Evolutionary conservation across 2,888 invertebrate genomes (phyloP), one percentile per base, ranked within the genome.

Genomic region (Hydrotaea cyrtoneurina): DNA sequence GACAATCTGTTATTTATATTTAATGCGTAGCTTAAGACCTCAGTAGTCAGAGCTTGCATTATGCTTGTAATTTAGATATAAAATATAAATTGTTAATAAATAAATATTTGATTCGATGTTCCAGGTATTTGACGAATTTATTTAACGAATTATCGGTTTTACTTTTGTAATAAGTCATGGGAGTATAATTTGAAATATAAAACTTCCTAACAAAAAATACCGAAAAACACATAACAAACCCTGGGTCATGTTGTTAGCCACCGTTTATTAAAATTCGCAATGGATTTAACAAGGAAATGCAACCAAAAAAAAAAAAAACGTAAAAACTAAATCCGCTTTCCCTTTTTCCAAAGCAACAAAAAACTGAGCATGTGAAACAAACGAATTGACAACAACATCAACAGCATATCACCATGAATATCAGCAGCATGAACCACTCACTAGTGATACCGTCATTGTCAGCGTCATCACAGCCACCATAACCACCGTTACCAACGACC

Each of bases 401-500:
- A 21, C 46, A 23, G 46, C 21, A 69, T 19, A 69, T 69, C 69
- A 69, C 21, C 23, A 21, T 5, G 69, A 69, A 43, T 69, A 46
- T 3, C 19, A 66, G 15, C 10, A 69, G 39, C 46, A 39, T 66
- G 17, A 39, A 21, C 11, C 17, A 39, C 43, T 15, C 23, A 39
- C 43, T n/a, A 26, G 15, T 69, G 46, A 46, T 46, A 39, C 13
- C 39, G 69, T 46, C 69, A 69, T 69, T 66, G 66, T 66, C 19
- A 43, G 17, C 36, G 66, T 66, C 66, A 66, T 17, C 66, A 19
- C 23, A 50, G n/a, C 13, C 50, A 50, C 2, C 50, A 50, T n/a
- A n/a, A 1, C 50, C 50, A 50, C 2, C 50, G n/a, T 50, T 13
- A n/a, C 50, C 50, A 50, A n/a, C n/a, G 50, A 1, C 50, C 50